A percentile compares a stretch with the other conserved stretches of the same genome.
phyloP scores from a whole-genome alignment of 2,888 invertebrate genomes.

The Chloromyia formosa region DNA sequence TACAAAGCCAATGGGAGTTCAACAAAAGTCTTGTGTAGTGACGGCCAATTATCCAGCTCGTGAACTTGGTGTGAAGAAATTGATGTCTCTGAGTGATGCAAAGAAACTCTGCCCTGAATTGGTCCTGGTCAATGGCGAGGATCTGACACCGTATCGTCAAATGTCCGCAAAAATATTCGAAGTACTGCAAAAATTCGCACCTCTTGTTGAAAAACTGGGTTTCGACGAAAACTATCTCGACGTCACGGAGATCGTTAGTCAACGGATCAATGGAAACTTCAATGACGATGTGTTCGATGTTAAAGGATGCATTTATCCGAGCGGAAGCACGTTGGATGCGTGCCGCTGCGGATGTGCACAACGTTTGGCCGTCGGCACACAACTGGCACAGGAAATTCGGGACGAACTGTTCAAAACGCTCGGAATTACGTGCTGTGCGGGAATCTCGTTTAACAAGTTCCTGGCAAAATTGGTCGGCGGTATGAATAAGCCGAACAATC shows the following conservation, averaged over 20 bases:
- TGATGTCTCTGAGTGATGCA: constrained; percentile 81
- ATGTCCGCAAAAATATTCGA: constrained; percentile 80
- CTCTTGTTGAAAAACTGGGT: constrained; percentile 81
- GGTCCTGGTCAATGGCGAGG: constrained; percentile 82
- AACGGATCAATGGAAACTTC: constrained; percentile 51
- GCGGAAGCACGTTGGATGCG: constrained; percentile 66
- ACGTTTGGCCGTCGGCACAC: constrained; percentile 75
- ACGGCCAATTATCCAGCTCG: constrained; percentile 87
- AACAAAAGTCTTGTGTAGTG: constrained; percentile 85
- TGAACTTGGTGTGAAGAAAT: constrained; percentile 77
- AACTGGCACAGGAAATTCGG: constrained; percentile 80
- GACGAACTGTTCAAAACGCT: constrained; percentile 73
- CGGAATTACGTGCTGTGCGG: constrained; percentile 82
- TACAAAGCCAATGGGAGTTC: constrained; percentile 77
- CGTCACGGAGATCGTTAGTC: constrained; percentile 70
- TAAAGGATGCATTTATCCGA: constrained; percentile 69
- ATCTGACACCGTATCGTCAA: constrained; percentile 80
- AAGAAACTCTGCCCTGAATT: constrained; percentile 77
- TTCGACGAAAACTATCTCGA: constrained; percentile 88
- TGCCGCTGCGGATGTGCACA: constrained; percentile 81
- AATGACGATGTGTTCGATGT: constrained; percentile 52
- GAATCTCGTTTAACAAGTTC: constrained; percentile 84
- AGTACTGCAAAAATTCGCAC: constrained; percentile 75
- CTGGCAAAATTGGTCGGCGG: constrained; percentile 80
- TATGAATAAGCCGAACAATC: constrained; percentile 82